A percentile compares a stretch with the other conserved stretches of the same genome.
Conservation (phyloP, 1,140 invertebrate genomes). For the Calycopis cecrops region DNA sequence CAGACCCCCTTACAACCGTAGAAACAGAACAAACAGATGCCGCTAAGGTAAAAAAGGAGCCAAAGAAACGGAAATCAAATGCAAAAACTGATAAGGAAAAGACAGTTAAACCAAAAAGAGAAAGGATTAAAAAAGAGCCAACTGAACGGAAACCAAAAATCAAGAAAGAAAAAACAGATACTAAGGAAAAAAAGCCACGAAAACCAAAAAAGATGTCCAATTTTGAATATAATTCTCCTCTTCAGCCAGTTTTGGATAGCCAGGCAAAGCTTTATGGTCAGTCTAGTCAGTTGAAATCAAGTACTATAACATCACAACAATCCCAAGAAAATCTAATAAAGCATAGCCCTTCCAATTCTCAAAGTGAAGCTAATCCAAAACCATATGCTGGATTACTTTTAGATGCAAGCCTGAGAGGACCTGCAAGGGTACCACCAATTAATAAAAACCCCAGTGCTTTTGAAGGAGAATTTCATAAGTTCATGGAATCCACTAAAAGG, state of each 20-base stretch:
- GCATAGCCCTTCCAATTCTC: neutral
- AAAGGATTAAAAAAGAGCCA: constrained; percentile 43
- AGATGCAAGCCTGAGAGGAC: constrained; percentile 32
- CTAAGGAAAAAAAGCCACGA: constrained; percentile 45
- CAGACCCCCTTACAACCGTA: constrained; percentile 20
- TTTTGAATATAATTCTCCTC: constrained; percentile 49
- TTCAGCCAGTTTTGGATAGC: constrained; percentile 40
- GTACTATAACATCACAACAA: constrained; percentile 1
- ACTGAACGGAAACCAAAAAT: constrained; percentile 31
- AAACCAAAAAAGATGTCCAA: constrained; percentile 48
- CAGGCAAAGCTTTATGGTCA: constrained; percentile 24
- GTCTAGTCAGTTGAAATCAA: neutral
- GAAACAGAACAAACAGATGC: constrained; percentile 11
- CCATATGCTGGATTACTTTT: constrained; percentile 30
- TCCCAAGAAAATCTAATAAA: constrained; percentile 6
- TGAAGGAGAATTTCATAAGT: constrained; percentile 59
- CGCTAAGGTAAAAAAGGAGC: constrained; percentile 35
- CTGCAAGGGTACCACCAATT: constrained; percentile 37
- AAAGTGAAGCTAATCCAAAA: constrained; percentile 19
- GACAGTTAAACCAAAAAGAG: constrained; percentile 47
- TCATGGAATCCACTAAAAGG: constrained; percentile 37
- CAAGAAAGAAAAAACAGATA: constrained; percentile 31
- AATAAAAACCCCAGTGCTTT: constrained; percentile 58
- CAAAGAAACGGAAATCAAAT: constrained; percentile 49
- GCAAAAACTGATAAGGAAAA: constrained; percentile 35